These are phyloP conservation scores for Epizoanthus scotinus DNA, from an alignment of 92 coral and sea anemone species.

Conservation along the genomic window DNA sequence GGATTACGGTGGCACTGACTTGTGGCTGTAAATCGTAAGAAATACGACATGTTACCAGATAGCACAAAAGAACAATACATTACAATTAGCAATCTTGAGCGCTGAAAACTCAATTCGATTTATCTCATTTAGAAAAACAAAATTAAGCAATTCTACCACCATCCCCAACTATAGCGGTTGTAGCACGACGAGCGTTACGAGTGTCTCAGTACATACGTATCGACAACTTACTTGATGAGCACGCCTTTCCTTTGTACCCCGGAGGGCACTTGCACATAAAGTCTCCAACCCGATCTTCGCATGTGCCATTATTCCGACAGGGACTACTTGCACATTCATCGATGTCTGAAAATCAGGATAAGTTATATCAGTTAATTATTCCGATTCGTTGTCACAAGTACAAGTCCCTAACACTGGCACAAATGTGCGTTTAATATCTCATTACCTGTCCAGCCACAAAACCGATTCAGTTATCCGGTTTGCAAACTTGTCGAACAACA, in stretches of 20 bases:
- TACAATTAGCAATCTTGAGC: background rate
- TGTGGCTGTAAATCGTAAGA: slow-evolving; percentile 48
- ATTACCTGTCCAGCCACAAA: background rate
- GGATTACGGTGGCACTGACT: slow-evolving; percentile 81
- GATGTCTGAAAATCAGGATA: slow-evolving; percentile 49
- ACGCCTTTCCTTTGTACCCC: slow-evolving; percentile 74
- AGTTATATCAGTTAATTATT: background rate
- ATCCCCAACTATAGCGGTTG: no score
- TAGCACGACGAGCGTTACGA: background rate
- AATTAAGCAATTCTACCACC: no score
- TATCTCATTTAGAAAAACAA: background rate
- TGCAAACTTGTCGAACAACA: no score
- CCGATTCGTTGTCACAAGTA: background rate
- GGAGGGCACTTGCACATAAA: slow-evolving; percentile 60
- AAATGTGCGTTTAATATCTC: no score
- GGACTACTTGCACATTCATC: slow-evolving; percentile 71
- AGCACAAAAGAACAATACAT: background rate
- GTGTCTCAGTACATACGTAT: background rate
- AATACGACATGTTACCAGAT: background rate
- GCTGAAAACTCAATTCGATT: background rate
- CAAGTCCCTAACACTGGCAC: no score
- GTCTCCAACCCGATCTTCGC: slow-evolving; percentile 61
- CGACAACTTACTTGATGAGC: slow-evolving; percentile 62
- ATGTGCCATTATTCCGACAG: slow-evolving; percentile 67
- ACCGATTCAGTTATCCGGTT: background rate